Conservation (phyloP, 2,888 invertebrate genomes). For the Pristionchus japonicus region DNA sequence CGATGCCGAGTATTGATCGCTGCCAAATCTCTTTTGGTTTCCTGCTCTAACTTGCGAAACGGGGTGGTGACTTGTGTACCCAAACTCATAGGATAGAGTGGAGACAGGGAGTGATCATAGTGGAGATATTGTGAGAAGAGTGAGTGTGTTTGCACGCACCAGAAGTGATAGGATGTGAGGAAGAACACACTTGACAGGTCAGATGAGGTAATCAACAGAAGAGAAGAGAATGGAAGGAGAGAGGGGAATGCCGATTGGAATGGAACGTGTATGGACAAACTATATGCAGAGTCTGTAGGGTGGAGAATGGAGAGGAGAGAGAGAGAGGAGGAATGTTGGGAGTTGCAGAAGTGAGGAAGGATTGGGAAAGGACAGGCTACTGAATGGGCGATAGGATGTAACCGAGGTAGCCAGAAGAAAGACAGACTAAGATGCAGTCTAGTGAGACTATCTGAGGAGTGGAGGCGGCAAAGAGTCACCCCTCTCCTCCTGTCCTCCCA, state of each 20-base stretch:
- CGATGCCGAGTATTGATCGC: neutral
- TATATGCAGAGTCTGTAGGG: conserved; percentile 39
- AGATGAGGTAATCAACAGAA: neutral
- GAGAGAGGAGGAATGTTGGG: neutral
- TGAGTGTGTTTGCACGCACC: neutral
- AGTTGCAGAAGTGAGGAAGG: no score
- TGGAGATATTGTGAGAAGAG: conserved; percentile 13
- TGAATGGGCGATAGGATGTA: conserved; percentile 24
- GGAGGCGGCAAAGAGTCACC: neutral
- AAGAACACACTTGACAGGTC: neutral
- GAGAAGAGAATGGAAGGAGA: neutral
- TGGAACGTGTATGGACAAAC: neutral
- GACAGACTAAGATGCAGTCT: neutral
- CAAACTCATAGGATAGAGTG: neutral
- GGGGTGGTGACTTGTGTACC: neutral
- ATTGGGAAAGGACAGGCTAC: neutral
- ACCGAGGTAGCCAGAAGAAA: neutral
- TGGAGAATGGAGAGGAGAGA: conserved; percentile 31
- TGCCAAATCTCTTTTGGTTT: neutral
- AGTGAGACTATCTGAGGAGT: neutral
- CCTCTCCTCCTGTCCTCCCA: neutral
- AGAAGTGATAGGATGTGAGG: neutral
- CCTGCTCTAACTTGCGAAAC: neutral
- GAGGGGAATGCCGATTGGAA: neutral
- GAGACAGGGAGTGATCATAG: neutral